A percentile compares a stretch with the other conserved stretches of the same genome.
These are phyloP conservation scores for Rotaria magnacalcarata DNA, from an alignment of 2,888 invertebrate genomes.

Conservation along the genomic window DNA sequence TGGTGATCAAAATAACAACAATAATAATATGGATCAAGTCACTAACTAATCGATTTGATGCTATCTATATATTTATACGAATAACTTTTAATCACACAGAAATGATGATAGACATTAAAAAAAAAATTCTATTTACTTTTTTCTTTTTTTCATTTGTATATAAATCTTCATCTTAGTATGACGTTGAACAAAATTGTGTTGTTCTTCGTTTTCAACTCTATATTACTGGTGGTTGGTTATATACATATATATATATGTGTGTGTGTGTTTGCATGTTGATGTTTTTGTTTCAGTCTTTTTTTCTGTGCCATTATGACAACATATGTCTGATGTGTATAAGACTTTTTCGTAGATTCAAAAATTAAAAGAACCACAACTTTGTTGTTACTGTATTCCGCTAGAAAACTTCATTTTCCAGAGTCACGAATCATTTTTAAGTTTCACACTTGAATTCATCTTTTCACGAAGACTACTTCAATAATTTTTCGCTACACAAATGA, in stretches of 20 bases:
- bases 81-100: too few species aligned
- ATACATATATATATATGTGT: neutral
- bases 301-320: constrained; percentile 1
- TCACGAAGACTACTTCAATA: neutral
- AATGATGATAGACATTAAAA: neutral
- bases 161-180: neutral
- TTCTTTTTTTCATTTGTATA: neutral
- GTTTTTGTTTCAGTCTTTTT: neutral
- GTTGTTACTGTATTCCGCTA: neutral
- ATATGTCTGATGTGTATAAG: neutral
- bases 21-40: neutral
- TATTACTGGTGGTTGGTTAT: constrained; percentile 5
- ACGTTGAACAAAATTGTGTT: neutral
- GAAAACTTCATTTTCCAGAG: neutral
- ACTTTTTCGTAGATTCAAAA: constrained; percentile 8
- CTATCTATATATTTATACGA: too few species aligned
- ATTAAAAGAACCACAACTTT: neutral
- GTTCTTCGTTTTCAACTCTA: neutral
- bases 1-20: neutral
- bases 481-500: neutral
- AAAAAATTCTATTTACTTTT: neutral
- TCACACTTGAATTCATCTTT: neutral
- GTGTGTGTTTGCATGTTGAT: neutral
- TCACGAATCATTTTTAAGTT: neutral
- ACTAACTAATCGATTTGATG: neutral